These are phyloP conservation scores for Capromys pilorides DNA, from an alignment of 2,797 vertebrate genomes.

Conservation along the genomic window DNA sequence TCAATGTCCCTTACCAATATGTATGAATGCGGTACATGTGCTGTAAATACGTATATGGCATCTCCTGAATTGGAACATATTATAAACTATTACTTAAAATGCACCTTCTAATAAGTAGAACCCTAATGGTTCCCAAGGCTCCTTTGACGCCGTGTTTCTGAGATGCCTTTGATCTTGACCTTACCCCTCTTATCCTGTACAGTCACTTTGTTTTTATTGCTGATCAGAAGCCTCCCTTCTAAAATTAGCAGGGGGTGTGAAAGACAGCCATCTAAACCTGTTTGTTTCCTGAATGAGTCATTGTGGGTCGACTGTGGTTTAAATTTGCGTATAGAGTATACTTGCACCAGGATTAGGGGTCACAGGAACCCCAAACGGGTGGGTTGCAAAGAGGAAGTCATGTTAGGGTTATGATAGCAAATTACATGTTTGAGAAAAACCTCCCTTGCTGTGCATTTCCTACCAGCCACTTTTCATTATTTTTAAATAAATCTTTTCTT, in stretches of 20 bases:
- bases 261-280: slow-evolving; percentile 82
- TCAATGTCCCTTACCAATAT: neutral
- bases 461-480: slow-evolving; percentile 33
- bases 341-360: slow-evolving; percentile 79
- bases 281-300: slow-evolving; percentile 84
- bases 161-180: neutral
- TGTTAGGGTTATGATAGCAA: slow-evolving; percentile 76
- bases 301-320: slow-evolving; percentile 79
- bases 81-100: neutral
- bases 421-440: slow-evolving; percentile 62
- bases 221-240: slow-evolving; percentile 79
- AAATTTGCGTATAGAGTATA: slow-evolving; percentile 82
- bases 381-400: slow-evolving; percentile 79
- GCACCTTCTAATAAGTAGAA: neutral
- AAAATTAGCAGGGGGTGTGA: slow-evolving; percentile 82
- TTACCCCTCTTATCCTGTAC: slow-evolving; percentile 60
- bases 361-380: slow-evolving; percentile 74
- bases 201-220: slow-evolving; percentile 61
- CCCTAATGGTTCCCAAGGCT: neutral
- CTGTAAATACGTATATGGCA: neutral
- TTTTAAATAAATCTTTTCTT: slow-evolving; percentile 63
- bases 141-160: neutral
- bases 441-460: slow-evolving; percentile 45
- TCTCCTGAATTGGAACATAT: slow-evolving; percentile 3
- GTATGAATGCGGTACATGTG: neutral